phyloP scores from a whole-genome alignment of 2,797 vertebrate species.

The Intellagama lesueurii region DNA sequence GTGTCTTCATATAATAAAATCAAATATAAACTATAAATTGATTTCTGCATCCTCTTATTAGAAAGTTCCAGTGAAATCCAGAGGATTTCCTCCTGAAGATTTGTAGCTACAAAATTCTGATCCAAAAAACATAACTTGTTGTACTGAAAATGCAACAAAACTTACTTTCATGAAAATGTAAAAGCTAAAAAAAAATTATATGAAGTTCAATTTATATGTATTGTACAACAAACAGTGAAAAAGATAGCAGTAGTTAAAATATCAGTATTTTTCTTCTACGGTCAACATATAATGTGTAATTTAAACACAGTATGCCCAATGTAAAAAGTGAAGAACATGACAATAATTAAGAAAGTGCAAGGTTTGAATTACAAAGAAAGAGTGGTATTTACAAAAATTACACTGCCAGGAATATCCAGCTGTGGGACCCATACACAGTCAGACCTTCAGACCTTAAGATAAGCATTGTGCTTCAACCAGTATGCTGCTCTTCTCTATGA shows the following conservation, averaged over 20 bases:
- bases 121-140: neutral
- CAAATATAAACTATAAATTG: neutral
- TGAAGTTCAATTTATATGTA: too few relatives aligned
- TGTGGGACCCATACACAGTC: neutral
- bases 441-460: neutral
- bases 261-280: neutral
- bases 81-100: neutral
- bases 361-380: neutral
- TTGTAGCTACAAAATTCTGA: neutral
- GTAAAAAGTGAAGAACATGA: neutral
- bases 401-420: neutral
- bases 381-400: neutral
- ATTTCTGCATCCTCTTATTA: neutral
- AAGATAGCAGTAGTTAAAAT: too few relatives aligned
- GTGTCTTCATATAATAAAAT: neutral
- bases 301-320: neutral
- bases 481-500: neutral
- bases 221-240: too few relatives aligned
- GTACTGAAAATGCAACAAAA: neutral
- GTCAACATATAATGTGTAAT: neutral
- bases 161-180: neutral
- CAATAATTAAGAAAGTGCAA: neutral
- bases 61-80: neutral
- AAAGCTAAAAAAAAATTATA: neutral
- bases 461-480: neutral